Percentiles rank a stretch among this genome's conserved stretches.
Evolutionary conservation across 2,888 invertebrate genomes (phyloP).

Genomic region (Metopia argyrocephala): DNA sequence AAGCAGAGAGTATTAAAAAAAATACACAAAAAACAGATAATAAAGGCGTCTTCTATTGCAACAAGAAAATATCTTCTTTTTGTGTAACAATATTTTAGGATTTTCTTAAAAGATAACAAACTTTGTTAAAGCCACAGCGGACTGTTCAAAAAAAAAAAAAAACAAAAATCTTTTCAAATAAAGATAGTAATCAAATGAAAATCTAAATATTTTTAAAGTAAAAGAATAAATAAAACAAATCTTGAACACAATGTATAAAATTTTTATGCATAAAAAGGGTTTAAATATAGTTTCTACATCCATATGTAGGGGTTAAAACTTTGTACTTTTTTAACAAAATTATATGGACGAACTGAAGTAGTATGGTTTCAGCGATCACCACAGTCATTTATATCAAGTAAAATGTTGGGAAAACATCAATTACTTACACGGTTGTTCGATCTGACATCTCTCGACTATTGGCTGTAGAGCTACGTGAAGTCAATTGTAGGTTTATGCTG

Average conservation of each 20-base stretch:
- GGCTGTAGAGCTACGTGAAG: too few relatives aligned
- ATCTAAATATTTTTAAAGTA: background rate
- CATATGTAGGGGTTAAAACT: too few relatives aligned
- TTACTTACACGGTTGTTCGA: too few relatives aligned
- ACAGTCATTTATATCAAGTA: too few relatives aligned
- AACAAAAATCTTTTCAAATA: background rate
- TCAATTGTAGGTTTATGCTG: too few relatives aligned
- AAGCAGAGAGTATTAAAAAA: background rate
- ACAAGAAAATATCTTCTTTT: background rate
- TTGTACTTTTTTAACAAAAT: too few relatives aligned
- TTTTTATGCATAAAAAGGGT: background rate
- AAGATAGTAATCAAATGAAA: background rate
- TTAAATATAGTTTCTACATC: too few relatives aligned
- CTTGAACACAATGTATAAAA: background rate
- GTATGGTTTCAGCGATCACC: too few relatives aligned
- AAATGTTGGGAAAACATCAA: too few relatives aligned
- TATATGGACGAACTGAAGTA: too few relatives aligned
- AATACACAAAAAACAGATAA: background rate
- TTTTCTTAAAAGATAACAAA: constrained; percentile 29
- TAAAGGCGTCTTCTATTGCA: background rate
- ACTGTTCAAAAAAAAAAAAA: background rate
- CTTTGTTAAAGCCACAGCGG: background rate
- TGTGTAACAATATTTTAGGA: constrained; percentile 39
- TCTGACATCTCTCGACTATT: too few relatives aligned
- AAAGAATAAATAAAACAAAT: background rate